phyloP scores from a whole-genome alignment of 1,140 invertebrate genomes.

The Adoxophyes honmai region DNA sequence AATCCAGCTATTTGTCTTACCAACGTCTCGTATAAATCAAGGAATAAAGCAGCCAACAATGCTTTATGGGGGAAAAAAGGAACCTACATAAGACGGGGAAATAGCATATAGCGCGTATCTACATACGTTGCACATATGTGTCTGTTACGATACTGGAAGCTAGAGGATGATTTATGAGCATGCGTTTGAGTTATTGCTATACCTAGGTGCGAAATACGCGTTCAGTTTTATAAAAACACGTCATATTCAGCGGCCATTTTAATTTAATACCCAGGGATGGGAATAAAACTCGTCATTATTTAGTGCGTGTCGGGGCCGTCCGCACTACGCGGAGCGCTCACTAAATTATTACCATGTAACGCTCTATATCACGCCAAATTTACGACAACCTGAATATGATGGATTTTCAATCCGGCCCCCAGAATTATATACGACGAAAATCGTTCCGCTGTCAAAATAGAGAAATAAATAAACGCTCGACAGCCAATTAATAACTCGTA shows the following conservation, averaged over 20 bases:
- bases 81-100: constrained; percentile 71
- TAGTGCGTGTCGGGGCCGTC: constrained; percentile 66
- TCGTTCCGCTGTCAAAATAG: constrained; percentile 69
- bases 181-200: not conserved
- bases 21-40: constrained; percentile 79
- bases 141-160: constrained; percentile 56
- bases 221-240: constrained; percentile 33
- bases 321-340: constrained; percentile 60
- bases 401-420: constrained; percentile 72
- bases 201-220: not conserved
- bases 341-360: constrained; percentile 71
- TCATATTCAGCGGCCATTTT: constrained; percentile 61
- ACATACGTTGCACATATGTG: constrained; percentile 62
- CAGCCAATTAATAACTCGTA: constrained; percentile 78
- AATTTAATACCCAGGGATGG: constrained; percentile 63
- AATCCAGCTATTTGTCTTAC: constrained; percentile 79
- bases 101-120: constrained; percentile 66
- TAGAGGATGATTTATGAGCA: constrained; percentile 10
- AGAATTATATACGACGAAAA: constrained; percentile 66
- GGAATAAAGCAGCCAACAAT: constrained; percentile 79
- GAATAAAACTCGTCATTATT: constrained; percentile 55
- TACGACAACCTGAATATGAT: constrained; percentile 75
- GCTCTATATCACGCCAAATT: constrained; percentile 73
- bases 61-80: constrained; percentile 78
- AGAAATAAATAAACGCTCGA: constrained; percentile 75